Base-by-base conservation (phyloP, 1,140 invertebrate species). In the Parasteatoda tepidariorum region DNA sequence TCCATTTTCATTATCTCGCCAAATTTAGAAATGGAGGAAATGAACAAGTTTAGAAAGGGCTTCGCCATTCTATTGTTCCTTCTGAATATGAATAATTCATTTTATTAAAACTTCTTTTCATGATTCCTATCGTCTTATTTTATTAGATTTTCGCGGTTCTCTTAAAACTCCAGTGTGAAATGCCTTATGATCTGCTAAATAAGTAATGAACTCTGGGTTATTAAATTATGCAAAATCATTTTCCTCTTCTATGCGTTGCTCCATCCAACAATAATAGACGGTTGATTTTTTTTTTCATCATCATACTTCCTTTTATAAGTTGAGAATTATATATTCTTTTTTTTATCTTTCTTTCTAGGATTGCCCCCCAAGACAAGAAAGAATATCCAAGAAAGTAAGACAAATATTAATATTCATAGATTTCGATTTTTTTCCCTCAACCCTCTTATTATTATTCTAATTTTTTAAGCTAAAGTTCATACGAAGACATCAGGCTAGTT, bases 211-310 rank as follows among this genome's bases (percentile, higher is more conserved):
- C 62, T 38, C 26, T 26, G 34, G 26, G 76, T 79, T 79, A 79
- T 79, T 79, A 79, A 79, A 79, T 79, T 79, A 79, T 79, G 76
- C 76, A 79, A 79, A 79, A 67, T 68, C 34, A 75, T 75, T 75
- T 79, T 68, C 64, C 38, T 33, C 48, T 48, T 64, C 33, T 76
- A n/a, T 24, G 9, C 57, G 28, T 64, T 66, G 34, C 74, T 66
- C 74, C 31, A 24, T 61, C 26, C n/a, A 67, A 41, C 30, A 79
- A 79, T 79, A 79, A 68, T 59, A 79, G 38, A 48, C 34, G 13
- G 31, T 15, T 2, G 31, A 28, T 24, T 57, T 57, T 67, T 79
- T 79, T 57, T 68, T 59, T 73, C 9, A 18, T 66, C 24, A 15
- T 73, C 31, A 31, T 57, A 18, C 70, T 4, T 78, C 38, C 30